Percentiles rank a stretch among this genome's conserved stretches.
Conservation (phyloP, 2,888 invertebrate species). For the Hyppa rectilinea region DNA sequence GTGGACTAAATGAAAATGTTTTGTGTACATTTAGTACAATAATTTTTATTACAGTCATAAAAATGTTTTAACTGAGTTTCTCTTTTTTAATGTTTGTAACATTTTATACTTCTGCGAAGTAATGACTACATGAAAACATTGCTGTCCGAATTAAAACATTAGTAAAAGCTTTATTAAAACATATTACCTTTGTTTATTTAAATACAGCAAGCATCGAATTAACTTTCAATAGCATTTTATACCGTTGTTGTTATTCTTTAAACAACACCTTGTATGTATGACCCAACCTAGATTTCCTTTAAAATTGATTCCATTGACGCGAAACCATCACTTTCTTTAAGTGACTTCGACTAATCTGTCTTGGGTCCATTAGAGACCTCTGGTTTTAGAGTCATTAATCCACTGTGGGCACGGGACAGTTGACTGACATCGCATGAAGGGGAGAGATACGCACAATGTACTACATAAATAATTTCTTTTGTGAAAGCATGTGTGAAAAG, state of each 20-base stretch:
- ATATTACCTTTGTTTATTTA: background rate
- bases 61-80: conserved; percentile 39
- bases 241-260: background rate
- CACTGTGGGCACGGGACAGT: conserved; percentile 61
- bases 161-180: conserved; percentile 18
- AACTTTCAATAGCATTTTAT: background rate
- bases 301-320: conserved; percentile 35
- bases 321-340: conserved; percentile 56
- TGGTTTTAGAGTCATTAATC: conserved; percentile 64
- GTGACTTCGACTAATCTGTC: conserved; percentile 46
- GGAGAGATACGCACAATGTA: conserved; percentile 39
- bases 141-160: conserved; percentile 35
- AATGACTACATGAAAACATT: conserved; percentile 34
- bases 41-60: conserved; percentile 39
- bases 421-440: conserved; percentile 63
- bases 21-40: conserved; percentile 23
- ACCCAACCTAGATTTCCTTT: conserved; percentile 10
- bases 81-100: conserved; percentile 36
- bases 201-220: background rate
- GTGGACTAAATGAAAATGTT: conserved; percentile 30
- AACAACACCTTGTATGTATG: conserved; percentile 1
- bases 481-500: conserved; percentile 61
- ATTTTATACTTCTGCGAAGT: conserved; percentile 22
- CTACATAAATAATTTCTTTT: conserved; percentile 60
- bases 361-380: conserved; percentile 65